Conservation (phyloP, 2,888 invertebrate genomes). For the Calameuta idolon region DNA sequence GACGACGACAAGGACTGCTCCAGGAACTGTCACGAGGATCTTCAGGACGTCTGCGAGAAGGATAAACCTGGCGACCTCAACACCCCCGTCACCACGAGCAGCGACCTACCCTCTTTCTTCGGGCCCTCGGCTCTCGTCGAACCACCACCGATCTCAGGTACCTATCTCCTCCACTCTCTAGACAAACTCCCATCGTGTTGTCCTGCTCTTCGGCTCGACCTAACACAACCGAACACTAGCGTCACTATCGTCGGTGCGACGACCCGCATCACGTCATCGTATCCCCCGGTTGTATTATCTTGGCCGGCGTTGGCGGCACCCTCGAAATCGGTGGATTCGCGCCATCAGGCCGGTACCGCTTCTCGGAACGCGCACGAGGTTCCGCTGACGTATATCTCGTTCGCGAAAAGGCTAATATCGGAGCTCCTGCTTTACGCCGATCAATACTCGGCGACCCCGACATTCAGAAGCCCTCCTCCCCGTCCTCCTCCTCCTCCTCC, state of each 20-base stretch:
- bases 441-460: conserved; percentile 67
- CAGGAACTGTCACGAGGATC: conserved; percentile 67
- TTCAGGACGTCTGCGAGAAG: conserved; percentile 67
- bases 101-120: conserved; percentile 93
- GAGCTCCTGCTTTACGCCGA: conserved; percentile 57
- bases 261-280: conserved; percentile 5
- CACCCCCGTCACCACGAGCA: conserved; percentile 93
- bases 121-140: conserved; percentile 87
- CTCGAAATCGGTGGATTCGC: not conserved
- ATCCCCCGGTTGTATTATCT: not conserved
- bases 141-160: conserved; percentile 94
- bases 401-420: conserved; percentile 61
- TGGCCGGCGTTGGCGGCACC: not conserved
- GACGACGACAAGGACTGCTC: conserved; percentile 60
- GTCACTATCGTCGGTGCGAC: conserved; percentile 33
- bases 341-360: conserved; percentile 6
- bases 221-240: conserved; percentile 21
- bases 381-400: conserved; percentile 52
- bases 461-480: conserved; percentile 59
- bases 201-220: conserved; percentile 26
- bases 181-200: not conserved
- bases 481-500: conserved; percentile 43
- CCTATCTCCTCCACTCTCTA: conserved; percentile 54
- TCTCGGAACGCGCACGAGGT: conserved; percentile 27
- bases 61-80: conserved; percentile 87